Evolutionary conservation across 2,888 invertebrate genomes (phyloP).

Genomic region (Cephus runcator): DNA sequence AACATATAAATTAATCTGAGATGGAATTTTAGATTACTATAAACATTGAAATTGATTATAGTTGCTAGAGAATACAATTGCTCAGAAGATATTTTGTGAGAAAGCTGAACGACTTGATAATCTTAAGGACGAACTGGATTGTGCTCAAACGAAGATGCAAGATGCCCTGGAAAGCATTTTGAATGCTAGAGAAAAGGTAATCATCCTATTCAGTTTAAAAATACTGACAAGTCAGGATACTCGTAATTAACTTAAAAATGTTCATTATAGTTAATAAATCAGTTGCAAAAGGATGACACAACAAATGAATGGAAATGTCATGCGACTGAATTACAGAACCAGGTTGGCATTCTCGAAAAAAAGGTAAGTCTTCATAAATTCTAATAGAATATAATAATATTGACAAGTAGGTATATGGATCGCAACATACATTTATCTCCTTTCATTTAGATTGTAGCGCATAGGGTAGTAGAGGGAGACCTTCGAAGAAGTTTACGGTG

Average conservation of each 20-base stretch:
- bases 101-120: constrained; percentile 46
- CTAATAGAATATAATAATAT: neutral
- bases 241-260: constrained; percentile 3
- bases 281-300: constrained; percentile 29
- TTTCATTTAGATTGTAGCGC: neutral
- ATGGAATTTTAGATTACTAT: neutral
- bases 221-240: constrained; percentile 6
- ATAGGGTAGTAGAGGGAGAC: constrained; percentile 36
- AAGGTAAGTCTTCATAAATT: neutral
- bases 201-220: constrained; percentile 13
- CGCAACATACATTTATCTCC: neutral
- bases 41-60: constrained; percentile 22
- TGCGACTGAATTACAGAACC: constrained; percentile 40
- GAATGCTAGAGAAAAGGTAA: constrained; percentile 40
- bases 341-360: constrained; percentile 36
- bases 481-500: constrained; percentile 36
- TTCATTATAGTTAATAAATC: constrained; percentile 30
- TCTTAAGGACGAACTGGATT: constrained; percentile 54
- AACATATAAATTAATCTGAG: neutral
- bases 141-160: constrained; percentile 56
- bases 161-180: constrained; percentile 50
- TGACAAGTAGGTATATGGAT: too few relatives aligned
- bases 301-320: constrained; percentile 35
- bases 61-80: constrained; percentile 46
- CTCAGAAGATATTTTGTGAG: constrained; percentile 44